Base-by-base conservation (phyloP, 2,797 vertebrate genomes). In the Muscicapa striata region DNA sequence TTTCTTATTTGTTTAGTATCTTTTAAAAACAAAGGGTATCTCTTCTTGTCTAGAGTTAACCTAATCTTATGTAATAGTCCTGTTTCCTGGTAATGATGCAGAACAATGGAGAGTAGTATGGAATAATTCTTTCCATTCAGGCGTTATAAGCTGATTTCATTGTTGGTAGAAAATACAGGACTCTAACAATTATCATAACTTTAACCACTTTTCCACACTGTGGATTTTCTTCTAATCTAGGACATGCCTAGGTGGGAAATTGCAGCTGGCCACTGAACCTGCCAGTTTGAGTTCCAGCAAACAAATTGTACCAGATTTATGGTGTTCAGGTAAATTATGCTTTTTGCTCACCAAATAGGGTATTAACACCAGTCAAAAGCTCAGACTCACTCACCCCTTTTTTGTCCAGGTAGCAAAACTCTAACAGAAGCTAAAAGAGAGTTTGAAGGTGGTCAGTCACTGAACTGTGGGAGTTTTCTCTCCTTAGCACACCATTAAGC, bases 61-160 rank as follows among this genome's bases (percentile, higher is more conserved):
- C 3, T 77, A 64, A 67, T 75, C 64, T 87, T 87, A 29, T 24
- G 34, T 91, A 94, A 87, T 81, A 87, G 88, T 57, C 78, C 46
- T 91, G 46, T 87, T 96, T 95, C 84, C 89, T 90, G 78, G 49
- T 89, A 89, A 80, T 66, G 72, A 78, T 93, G 87, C 51, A 81
- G 62, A 95, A 90, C 64, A 85, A 68, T 87, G 89, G 61, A 90
- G 49, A 83, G 49, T 85, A 61, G 34, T 85, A 64, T 2, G n/a
- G 75, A 90, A 89, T 93, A 94, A 95, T 95, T 94, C 61, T 96
- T 97, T 95, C 93, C 85, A 94, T 92, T 82, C 70, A 90, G 84
- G 70, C 95, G 58, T 78, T 95, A 86, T 21, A 89, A 77, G 18
- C 40, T 55, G 67, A 84, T 95, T 93, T 95, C 9, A 54, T 32